Conservation (phyloP, 2,113 vertebrate genomes). For the Varanus salvator region DNA sequence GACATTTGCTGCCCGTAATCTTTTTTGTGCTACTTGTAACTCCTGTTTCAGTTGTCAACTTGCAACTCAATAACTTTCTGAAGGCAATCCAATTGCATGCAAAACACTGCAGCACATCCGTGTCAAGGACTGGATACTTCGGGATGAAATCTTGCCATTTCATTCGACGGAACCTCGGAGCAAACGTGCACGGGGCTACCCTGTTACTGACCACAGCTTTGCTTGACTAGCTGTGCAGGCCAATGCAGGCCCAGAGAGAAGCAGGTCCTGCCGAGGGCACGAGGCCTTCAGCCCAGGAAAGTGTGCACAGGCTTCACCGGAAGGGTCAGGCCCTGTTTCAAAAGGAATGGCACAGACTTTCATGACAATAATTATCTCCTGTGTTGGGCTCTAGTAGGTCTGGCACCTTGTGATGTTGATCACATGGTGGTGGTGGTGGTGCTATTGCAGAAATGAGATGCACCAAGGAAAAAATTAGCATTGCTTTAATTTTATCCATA, state of each 20-base stretch:
- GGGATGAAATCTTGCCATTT: too few species aligned
- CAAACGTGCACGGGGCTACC: too few species aligned
- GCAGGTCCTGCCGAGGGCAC: not conserved
- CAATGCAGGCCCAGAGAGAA: not conserved
- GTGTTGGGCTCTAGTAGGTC: not conserved
- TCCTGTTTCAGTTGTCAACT: too few species aligned
- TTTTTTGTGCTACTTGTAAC: too few species aligned
- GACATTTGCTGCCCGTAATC: too few species aligned
- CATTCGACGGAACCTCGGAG: too few species aligned
- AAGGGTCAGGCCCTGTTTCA: not conserved
- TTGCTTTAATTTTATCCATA: constrained; percentile 67
- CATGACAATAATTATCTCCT: not conserved
- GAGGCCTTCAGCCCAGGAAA: not conserved
- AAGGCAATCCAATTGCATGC: too few species aligned
- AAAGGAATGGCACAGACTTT: not conserved
- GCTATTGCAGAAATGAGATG: not conserved
- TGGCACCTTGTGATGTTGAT: not conserved
- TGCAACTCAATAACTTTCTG: too few species aligned
- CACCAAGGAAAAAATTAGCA: constrained; percentile 12
- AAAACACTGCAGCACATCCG: too few species aligned
- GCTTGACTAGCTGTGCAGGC: too few species aligned
- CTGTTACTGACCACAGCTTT: too few species aligned
- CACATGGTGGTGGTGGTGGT: not conserved
- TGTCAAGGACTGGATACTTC: too few species aligned
- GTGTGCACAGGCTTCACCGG: not conserved